Conservation (phyloP, 2,888 invertebrate species). For the Monoplex corrugatus region DNA sequence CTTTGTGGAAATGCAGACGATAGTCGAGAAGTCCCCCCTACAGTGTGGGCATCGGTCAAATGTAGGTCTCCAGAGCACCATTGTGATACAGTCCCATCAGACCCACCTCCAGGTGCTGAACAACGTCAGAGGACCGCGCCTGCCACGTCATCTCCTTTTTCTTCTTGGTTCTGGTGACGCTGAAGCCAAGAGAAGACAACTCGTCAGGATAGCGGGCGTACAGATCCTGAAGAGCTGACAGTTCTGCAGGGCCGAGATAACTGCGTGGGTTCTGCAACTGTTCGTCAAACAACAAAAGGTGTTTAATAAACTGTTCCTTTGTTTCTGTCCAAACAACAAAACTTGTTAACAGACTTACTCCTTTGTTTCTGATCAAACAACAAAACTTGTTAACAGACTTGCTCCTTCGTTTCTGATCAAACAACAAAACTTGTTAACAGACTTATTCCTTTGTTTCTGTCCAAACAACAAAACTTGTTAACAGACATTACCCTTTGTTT, state of each 20-base stretch:
- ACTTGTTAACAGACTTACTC: too few relatives aligned
- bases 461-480: too few relatives aligned
- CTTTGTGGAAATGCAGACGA: too few relatives aligned
- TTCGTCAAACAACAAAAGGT: neutral
- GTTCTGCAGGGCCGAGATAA: neutral
- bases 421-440: too few relatives aligned
- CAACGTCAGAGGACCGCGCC: neutral
- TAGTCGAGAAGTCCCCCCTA: too few relatives aligned
- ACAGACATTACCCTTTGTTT: too few relatives aligned
- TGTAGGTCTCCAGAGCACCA: conserved; percentile 28
- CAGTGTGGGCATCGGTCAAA: neutral
- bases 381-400: too few relatives aligned
- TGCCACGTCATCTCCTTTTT: neutral
- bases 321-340: too few relatives aligned
- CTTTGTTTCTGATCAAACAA: too few relatives aligned
- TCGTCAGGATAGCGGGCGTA: conserved; percentile 43
- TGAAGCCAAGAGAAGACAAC: conserved; percentile 46
- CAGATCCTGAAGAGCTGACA: conserved; percentile 18
- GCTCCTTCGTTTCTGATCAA: too few relatives aligned
- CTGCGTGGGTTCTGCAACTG: neutral
- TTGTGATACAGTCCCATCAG: conserved; percentile 50
- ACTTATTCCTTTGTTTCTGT: too few relatives aligned
- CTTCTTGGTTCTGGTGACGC: neutral
- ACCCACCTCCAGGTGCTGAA: conserved; percentile 34
- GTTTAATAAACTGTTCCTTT: too few relatives aligned